Percentiles rank a stretch among this genome's conserved stretches.
These are phyloP conservation scores for Rhyacophila evoluta DNA, from an alignment of 2,888 invertebrate genomes.

Conservation along the genomic window DNA sequence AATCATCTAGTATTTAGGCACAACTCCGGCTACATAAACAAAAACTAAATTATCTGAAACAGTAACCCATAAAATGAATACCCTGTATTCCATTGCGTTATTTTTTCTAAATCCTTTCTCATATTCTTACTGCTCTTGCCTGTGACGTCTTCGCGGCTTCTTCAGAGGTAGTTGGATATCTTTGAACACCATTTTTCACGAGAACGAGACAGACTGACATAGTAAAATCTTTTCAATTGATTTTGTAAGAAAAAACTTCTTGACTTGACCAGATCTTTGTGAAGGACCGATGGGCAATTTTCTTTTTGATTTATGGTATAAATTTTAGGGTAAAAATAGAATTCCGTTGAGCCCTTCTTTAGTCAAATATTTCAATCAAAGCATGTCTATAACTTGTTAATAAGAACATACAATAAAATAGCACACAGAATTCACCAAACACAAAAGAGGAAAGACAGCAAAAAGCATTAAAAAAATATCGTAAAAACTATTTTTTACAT, in stretches of 20 bases:
- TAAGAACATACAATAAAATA: too few species aligned
- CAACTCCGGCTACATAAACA: too few species aligned
- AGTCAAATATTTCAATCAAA: too few species aligned
- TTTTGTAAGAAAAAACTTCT: background rate
- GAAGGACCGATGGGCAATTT: background rate
- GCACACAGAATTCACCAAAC: too few species aligned
- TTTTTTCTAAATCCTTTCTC: background rate
- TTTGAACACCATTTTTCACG: background rate
- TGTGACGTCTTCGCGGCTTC: background rate
- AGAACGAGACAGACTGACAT: background rate
- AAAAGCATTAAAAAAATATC: too few species aligned
- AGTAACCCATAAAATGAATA: too few species aligned
- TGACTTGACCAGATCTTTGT: background rate
- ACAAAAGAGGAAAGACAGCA: too few species aligned
- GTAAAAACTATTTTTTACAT: too few species aligned
- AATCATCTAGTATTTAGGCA: too few species aligned
- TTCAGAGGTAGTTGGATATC: background rate
- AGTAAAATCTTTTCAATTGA: conserved; percentile 17
- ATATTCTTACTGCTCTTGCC: background rate
- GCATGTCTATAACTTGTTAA: too few species aligned
- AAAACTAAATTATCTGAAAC: too few species aligned
- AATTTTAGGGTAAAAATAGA: background rate
- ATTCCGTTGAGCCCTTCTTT: background rate
- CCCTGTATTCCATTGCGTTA: background rate
- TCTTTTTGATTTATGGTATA: background rate